Percentiles rank a stretch among this genome's conserved stretches.
These are phyloP conservation scores for Cladopsammia gracilis DNA, from an alignment of 64 coral and sea anemone species.

Conservation along the genomic window DNA sequence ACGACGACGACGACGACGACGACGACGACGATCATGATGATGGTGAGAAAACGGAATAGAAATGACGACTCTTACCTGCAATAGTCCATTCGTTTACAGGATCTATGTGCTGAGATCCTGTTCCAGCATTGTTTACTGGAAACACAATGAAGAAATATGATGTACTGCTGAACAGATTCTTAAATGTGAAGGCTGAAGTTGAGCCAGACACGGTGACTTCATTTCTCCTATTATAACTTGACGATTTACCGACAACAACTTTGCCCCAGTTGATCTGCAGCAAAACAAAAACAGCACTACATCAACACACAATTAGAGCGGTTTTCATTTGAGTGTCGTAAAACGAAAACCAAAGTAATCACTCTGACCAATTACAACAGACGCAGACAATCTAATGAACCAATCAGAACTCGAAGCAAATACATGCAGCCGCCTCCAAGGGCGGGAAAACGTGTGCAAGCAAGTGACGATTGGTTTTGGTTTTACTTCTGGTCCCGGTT, in stretches of 20 bases:
- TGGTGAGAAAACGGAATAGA: too few species aligned
- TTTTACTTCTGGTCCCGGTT: too few species aligned
- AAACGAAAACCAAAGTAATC: too few species aligned
- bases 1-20: not conserved
- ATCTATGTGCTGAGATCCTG: not conserved
- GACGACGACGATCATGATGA: not conserved
- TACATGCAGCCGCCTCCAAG: too few species aligned
- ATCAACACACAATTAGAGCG: not conserved
- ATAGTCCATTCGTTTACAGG: conserved; percentile 7
- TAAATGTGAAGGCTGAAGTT: not conserved
- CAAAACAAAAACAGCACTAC: not conserved
- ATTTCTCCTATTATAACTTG: not conserved
- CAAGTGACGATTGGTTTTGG: too few species aligned
- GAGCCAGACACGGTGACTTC: not conserved
- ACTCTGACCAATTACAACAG: too few species aligned
- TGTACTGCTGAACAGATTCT: conserved; percentile 41
- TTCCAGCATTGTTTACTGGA: conserved; percentile 27
- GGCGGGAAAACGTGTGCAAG: too few species aligned
- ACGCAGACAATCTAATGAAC: too few species aligned
- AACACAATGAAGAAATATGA: conserved; percentile 46
- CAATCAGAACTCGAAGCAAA: too few species aligned
- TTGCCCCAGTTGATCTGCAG: conserved; percentile 48
- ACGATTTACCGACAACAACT: not conserved
- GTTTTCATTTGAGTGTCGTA: too few species aligned
- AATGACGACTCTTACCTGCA: not conserved